Base-by-base conservation (phyloP, 2,113 vertebrate genomes). In the Pelvicachromis taeniatus region DNA sequence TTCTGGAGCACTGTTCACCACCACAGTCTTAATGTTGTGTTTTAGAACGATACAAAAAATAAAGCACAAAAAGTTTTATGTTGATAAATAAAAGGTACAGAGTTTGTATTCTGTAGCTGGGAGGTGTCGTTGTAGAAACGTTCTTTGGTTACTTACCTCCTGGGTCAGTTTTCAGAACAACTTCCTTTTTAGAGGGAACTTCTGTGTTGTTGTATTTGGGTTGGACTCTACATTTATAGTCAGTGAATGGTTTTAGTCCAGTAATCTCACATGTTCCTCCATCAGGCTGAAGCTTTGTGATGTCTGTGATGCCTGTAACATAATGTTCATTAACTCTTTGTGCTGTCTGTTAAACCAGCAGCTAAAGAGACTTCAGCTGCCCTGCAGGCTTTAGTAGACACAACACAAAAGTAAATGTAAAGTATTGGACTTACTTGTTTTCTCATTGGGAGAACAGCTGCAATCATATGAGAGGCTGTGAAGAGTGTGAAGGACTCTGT, bases 91-190 rank as follows among this genome's bases (percentile, higher is more conserved):
- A 26, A 14, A 0, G 54, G 6, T 26, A 3, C 54, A 56, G 54
- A 2, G 26, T 56, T 38, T 38, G 9, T 38, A 38, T 38, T 38
- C 9, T 38, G 35, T 38, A 38, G 35, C 35, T 38, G 35, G 3
- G 35, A 9, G 8, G 12, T 56, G 23, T 56, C 26, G 26, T 56
- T 56, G 12, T 56, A 0, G 1, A 56, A 14, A 29, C 26, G 26
- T 29, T 0, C 12, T 56, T 55, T 56, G 23, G 12, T 56, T 26
- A 56, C 54, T 56, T 14, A 56, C 54, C 7, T 56, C 54, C 54
- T 0, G 54, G 1, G 23, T 0, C 12, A 56, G 54, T 56, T 56
- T 14, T 0, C 2, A 0, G 23, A 26, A 0, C 0, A 56, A 26
- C 54, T 1, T 2, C 0, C 23, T 1, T 1, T 56, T 56, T 26